phyloP scores from a whole-genome alignment of 2,113 vertebrate genomes.

The Ailurus styani region DNA sequence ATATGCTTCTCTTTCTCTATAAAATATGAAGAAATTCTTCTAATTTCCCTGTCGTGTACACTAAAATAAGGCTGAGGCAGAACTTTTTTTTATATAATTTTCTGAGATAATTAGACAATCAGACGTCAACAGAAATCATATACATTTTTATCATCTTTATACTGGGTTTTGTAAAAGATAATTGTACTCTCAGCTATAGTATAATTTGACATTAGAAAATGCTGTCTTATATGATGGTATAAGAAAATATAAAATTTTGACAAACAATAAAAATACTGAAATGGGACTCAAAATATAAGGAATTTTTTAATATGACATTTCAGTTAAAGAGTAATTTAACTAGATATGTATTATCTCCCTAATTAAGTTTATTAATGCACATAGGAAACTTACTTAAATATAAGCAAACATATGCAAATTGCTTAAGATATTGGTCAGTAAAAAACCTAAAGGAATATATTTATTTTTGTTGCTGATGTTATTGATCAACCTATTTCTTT shows the following conservation, averaged over 20 bases:
- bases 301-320: neutral
- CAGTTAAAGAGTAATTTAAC: neutral
- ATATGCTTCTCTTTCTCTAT: neutral
- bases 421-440: neutral
- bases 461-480: neutral
- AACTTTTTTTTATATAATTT: constrained; percentile 47
- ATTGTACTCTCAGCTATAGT: neutral
- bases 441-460: neutral
- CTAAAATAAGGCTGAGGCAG: constrained; percentile 7
- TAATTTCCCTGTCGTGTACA: neutral
- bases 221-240: neutral
- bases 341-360: neutral
- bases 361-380: neutral
- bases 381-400: neutral
- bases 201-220: constrained; percentile 24
- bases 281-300: neutral
- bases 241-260: constrained; percentile 2
- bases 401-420: neutral
- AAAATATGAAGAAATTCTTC: neutral
- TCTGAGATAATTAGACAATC: neutral
- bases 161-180: neutral
- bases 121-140: neutral
- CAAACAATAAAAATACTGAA: constrained; percentile 31
- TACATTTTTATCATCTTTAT: neutral
- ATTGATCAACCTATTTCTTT: neutral